Evolutionary conservation across 2,888 invertebrate species (phyloP).

Genomic region (Theretra japonica): DNA sequence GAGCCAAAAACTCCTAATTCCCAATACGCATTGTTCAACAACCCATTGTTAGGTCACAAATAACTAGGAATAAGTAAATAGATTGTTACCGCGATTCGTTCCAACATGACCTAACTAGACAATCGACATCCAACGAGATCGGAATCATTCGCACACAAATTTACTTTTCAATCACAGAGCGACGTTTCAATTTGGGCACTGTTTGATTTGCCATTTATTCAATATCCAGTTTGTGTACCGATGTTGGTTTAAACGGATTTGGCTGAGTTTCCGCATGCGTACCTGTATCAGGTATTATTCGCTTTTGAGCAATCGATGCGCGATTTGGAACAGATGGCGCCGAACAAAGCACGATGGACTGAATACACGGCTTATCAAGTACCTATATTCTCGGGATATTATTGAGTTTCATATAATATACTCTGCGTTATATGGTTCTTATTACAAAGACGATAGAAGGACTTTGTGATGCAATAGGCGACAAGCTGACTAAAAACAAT

Average conservation of each 20-base stretch:
- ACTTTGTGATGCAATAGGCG: no score
- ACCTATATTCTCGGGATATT: no score
- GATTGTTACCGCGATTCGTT: neutral
- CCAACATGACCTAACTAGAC: neutral
- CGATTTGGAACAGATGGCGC: neutral
- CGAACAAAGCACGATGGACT: no score
- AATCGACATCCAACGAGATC: neutral
- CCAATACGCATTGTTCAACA: neutral
- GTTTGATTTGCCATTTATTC: constrained; percentile 56
- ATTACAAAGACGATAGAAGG: no score
- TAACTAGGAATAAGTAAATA: neutral
- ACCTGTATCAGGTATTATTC: neutral
- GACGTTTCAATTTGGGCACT: constrained; percentile 12
- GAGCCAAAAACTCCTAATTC: neutral
- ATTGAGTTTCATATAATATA: no score
- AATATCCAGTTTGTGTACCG: constrained; percentile 14
- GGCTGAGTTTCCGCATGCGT: neutral
- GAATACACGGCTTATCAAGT: no score
- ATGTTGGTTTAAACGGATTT: constrained; percentile 14
- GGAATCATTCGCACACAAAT: constrained; percentile 20
- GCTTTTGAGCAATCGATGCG: neutral
- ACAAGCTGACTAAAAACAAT: no score
- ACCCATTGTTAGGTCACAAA: neutral
- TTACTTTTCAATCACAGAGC: constrained; percentile 23
- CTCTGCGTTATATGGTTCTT: no score